Base-by-base conservation (phyloP, 1,140 invertebrate species). In the Helicoverpa zea region DNA sequence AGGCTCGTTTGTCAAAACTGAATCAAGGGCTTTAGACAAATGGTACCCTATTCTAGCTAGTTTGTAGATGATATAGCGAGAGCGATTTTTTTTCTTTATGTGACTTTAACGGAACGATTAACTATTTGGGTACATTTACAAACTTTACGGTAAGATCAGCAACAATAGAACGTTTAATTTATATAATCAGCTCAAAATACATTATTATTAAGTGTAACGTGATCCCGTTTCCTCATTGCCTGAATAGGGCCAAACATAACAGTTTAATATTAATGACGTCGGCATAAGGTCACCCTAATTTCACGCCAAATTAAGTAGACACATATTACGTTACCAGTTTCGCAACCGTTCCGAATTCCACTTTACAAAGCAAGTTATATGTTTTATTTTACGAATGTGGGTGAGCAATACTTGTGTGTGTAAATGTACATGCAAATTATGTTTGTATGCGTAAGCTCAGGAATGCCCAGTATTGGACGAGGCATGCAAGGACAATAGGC, bases 1-100 rank as follows among this genome's bases (percentile, higher is more conserved):
- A 47, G 16, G n/a, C 64, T 68, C 64, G 64, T 68, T 68, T 68
- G 43, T 68, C 64, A 68, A 18, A 68, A 49, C 9, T 68, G 9
- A 68, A 13, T 18, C 43, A 68, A 68, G 64, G 64, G 64, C 47
- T 66, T 47, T 3, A 47, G 63, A 64, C 63, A 47, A 64, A 64
- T 64, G 61, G 63, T 64, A 14, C 63, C 16, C 63, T 47, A 47
- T 9, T 47, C n/a, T 66, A 66, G 5, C 35, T 12, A 16, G n/a
- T 47, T 66, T 47, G 35, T 43, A 43, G 35, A 5, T 43, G 35
- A 5, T 43, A 43, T 9, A 43, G 5, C 7, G 4, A 43, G 7
- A 43, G 35, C n/a, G 18, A 47, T 12, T 14, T 47, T 64, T 64
- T 47, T 47, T 16, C 1, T 3, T 16, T 47, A 47, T 47, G 3